These are phyloP conservation scores for Etheostoma perlongum DNA, from an alignment of 2,797 vertebrate species.

Conservation along the genomic window DNA sequence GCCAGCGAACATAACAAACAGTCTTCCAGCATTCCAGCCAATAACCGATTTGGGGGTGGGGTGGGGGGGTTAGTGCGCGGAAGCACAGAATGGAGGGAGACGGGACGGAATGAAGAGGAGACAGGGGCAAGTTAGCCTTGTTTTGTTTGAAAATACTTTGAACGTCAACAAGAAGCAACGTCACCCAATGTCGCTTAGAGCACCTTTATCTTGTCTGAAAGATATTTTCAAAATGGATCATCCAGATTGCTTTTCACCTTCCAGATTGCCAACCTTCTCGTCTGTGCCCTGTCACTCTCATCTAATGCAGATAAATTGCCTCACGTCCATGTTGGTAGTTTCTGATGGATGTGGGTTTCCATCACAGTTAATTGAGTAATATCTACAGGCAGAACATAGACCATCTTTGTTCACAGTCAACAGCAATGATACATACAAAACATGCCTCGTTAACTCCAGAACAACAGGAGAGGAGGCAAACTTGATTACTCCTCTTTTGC, in stretches of 20 bases:
- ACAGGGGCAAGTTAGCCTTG: too few relatives aligned
- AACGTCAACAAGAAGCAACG: too few relatives aligned
- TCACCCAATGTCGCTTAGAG: too few relatives aligned
- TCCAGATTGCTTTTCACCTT: constrained; percentile 26
- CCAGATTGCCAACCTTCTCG: constrained; percentile 34
- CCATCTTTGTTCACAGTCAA: constrained; percentile 53
- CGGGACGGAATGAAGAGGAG: too few relatives aligned
- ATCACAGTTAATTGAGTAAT: constrained; percentile 55
- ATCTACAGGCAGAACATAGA: constrained; percentile 42
- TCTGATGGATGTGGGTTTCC: constrained; percentile 54
- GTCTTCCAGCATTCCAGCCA: too few relatives aligned
- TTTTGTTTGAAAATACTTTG: too few relatives aligned
- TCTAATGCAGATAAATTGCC: constrained; percentile 64
- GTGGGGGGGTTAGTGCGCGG: too few relatives aligned
- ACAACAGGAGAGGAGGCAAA: constrained; percentile 38
- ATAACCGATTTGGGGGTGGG: too few relatives aligned
- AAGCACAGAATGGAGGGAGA: too few relatives aligned
- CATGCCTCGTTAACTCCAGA: constrained; percentile 36
- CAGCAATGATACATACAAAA: constrained; percentile 50
- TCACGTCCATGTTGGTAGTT: constrained; percentile 10
- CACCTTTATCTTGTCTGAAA: constrained; percentile 9
- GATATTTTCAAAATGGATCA: constrained; percentile 21
- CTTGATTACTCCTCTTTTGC: constrained; percentile 22
- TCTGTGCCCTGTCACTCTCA: constrained; percentile 47
- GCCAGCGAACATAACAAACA: too few relatives aligned